Evolutionary conservation across 2,888 invertebrate genomes (phyloP).

Genomic region (Dione juno): DNA sequence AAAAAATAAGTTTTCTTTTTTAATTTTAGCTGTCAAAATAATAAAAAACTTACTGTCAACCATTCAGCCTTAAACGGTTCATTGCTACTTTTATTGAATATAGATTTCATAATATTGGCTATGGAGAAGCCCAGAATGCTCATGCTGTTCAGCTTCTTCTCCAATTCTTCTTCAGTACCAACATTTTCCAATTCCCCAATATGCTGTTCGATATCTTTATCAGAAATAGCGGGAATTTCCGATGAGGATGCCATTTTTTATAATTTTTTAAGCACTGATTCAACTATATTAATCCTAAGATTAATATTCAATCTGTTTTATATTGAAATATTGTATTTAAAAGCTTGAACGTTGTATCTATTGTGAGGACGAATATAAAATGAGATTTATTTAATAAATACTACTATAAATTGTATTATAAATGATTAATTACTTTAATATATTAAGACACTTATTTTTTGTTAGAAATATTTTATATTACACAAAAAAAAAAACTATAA

Average conservation of each 20-base stretch:
- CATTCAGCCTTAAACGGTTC: slow-evolving; percentile 69
- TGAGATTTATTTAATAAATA: not conserved
- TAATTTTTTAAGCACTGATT: slow-evolving; percentile 28
- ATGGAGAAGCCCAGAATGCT: slow-evolving; percentile 61
- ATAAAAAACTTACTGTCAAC: slow-evolving; percentile 63
- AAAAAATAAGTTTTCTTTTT: too few species aligned
- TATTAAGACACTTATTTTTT: not conserved
- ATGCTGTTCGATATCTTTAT: slow-evolving; percentile 61
- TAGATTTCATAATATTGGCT: slow-evolving; percentile 66
- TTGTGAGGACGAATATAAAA: not conserved
- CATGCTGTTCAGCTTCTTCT: slow-evolving; percentile 55
- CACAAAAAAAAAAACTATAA: not conserved
- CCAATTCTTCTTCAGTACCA: slow-evolving; percentile 62
- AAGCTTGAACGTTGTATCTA: not conserved
- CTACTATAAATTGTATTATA: not conserved
- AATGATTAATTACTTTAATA: too few species aligned
- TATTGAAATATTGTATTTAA: not conserved
- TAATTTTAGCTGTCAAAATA: too few species aligned
- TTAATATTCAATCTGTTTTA: not conserved
- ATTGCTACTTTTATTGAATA: slow-evolving; percentile 62
- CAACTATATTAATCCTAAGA: not conserved
- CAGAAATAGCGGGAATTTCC: slow-evolving; percentile 45
- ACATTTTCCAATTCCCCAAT: slow-evolving; percentile 59
- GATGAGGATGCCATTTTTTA: slow-evolving; percentile 60
- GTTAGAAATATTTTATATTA: not conserved